Conservation (phyloP, 1,140 invertebrate genomes). For the Phortica variegata region DNA sequence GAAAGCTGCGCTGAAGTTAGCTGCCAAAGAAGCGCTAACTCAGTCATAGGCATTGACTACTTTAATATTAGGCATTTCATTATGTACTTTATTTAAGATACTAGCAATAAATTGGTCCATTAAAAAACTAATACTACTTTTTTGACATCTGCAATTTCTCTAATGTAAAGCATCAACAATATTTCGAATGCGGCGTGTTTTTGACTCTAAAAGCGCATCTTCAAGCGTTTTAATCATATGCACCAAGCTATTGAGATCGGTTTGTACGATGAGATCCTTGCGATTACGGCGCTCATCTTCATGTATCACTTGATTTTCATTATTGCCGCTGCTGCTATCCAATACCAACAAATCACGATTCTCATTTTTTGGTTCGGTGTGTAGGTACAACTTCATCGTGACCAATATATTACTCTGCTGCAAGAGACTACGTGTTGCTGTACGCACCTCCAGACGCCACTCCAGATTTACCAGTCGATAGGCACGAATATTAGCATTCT, state of each 20-base stretch:
- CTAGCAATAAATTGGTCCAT: conserved; percentile 48
- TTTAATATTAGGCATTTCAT: conserved; percentile 8
- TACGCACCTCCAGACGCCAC: conserved; percentile 48
- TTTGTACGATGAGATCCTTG: conserved; percentile 47
- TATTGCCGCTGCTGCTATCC: conserved; percentile 22
- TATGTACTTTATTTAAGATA: conserved; percentile 13
- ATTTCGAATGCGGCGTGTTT: conserved; percentile 44
- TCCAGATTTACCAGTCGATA: conserved; percentile 44
- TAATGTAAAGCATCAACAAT: conserved; percentile 47
- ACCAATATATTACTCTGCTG: conserved; percentile 35
- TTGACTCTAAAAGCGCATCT: conserved; percentile 45
- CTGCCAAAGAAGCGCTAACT: conserved; percentile 33
- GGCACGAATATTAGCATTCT: conserved; percentile 47
- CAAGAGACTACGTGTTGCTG: conserved; percentile 36
- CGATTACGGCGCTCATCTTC: conserved; percentile 43
- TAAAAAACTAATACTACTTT: conserved; percentile 16
- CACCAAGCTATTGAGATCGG: conserved; percentile 39
- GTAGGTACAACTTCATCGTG: conserved; percentile 46
- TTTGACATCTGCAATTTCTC: neutral
- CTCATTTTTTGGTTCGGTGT: conserved; percentile 49
- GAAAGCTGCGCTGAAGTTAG: conserved; percentile 50
- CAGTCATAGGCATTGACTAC: conserved; percentile 6
- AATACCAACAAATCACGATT: conserved; percentile 40
- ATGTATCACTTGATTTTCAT: conserved; percentile 31
- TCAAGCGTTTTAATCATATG: conserved; percentile 48